These are phyloP conservation scores for Tetrao urogallus DNA, from an alignment of 2,113 vertebrate species.

Conservation along the genomic window DNA sequence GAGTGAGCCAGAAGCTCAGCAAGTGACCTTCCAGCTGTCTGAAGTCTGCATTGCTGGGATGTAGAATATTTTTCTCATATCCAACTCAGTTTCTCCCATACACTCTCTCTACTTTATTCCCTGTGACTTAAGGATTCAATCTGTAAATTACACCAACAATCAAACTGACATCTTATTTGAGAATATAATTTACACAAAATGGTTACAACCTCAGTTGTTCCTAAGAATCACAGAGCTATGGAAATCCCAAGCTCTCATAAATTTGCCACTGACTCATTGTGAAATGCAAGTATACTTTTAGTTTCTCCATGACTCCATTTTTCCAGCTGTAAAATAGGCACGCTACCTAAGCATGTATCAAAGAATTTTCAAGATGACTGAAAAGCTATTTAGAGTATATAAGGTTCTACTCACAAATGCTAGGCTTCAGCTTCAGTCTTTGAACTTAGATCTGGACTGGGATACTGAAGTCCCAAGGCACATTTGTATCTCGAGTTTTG, in stretches of 20 bases:
- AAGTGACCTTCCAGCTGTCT: background rate
- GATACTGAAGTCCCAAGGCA: background rate
- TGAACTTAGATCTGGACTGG: background rate
- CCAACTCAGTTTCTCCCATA: background rate
- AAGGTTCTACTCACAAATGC: background rate
- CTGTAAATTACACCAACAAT: background rate
- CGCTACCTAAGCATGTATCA: fast-evolving
- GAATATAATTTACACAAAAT: background rate
- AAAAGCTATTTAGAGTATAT: background rate
- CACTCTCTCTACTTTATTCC: background rate
- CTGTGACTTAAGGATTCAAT: background rate
- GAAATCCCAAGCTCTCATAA: background rate
- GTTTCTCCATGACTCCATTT: background rate
- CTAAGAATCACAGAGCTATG: background rate
- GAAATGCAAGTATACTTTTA: background rate
- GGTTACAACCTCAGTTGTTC: background rate
- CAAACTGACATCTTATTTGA: background rate
- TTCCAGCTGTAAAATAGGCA: background rate
- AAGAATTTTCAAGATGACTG: background rate
- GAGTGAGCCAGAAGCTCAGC: background rate
- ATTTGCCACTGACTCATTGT: background rate
- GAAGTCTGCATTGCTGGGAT: background rate
- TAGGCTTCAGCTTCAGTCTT: background rate
- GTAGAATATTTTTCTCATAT: background rate
- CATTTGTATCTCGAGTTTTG: background rate